These are phyloP conservation scores for Enteromius treurensis DNA, from an alignment of 2,797 vertebrate genomes.

Conservation along the genomic window DNA sequence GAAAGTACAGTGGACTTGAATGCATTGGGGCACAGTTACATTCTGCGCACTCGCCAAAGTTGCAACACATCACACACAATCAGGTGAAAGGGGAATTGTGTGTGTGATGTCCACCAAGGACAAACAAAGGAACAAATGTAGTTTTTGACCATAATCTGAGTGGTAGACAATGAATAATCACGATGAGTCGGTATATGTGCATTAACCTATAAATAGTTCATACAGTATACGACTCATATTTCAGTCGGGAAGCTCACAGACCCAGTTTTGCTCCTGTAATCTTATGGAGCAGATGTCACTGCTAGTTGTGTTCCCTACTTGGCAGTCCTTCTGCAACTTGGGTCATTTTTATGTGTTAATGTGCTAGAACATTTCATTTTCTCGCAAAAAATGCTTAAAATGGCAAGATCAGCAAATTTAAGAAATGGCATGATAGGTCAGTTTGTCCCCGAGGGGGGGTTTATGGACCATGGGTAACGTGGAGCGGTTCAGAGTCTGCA, in stretches of 20 bases:
- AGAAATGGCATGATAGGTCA: slow-evolving; percentile 36
- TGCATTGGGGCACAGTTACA: slow-evolving; percentile 48
- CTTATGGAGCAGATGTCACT: neutral
- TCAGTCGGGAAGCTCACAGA: neutral
- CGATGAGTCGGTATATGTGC: neutral
- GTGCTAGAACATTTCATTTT: neutral
- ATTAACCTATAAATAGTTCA: neutral
- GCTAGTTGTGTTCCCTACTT: slow-evolving; percentile 24
- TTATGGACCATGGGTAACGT: neutral
- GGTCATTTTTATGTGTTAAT: slow-evolving; percentile 42
- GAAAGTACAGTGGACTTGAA: slow-evolving; percentile 43
- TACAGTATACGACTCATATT: neutral
- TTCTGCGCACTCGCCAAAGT: slow-evolving; percentile 47
- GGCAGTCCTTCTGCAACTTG: slow-evolving; percentile 5
- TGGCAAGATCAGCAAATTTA: slow-evolving; percentile 42
- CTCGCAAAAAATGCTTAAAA: slow-evolving; percentile 23
- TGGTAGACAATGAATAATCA: neutral
- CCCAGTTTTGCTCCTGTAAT: neutral
- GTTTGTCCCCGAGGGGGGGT: slow-evolving; percentile 14
- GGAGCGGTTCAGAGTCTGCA: slow-evolving; percentile 5
- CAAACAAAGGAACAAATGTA: slow-evolving; percentile 3
- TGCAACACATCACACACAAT: slow-evolving; percentile 51
- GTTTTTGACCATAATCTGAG: neutral
- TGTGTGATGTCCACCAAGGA: neutral
- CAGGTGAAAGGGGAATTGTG: slow-evolving; percentile 34